Conservation (phyloP, 2,888 invertebrate species). For the Sclerodermus sp. region DNA sequence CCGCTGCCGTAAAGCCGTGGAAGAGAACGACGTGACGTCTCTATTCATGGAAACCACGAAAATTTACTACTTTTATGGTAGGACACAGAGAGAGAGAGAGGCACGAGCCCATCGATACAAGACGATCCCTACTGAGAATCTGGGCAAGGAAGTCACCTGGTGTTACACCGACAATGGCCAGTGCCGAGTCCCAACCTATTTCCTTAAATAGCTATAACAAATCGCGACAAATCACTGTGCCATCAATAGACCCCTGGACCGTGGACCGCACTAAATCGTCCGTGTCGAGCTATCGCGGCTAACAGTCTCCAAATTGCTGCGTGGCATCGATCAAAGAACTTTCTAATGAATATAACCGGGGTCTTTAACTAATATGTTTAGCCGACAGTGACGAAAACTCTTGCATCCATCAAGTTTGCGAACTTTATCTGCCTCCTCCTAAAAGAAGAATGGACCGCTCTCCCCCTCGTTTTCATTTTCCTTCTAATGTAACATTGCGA, state of each 20-base stretch:
- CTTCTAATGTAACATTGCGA: too few species aligned
- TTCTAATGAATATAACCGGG: too few species aligned
- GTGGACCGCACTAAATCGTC: not conserved
- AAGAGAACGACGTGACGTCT: constrained; percentile 16
- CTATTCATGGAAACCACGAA: constrained; percentile 29
- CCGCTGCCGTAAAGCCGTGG: not conserved
- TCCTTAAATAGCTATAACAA: constrained; percentile 41
- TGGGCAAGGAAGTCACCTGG: constrained; percentile 38
- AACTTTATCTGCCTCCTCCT: too few species aligned
- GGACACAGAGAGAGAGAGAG: constrained; percentile 3
- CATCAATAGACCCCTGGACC: constrained; percentile 25
- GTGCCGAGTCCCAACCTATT: constrained; percentile 29
- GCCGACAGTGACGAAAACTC: too few species aligned
- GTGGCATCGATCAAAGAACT: too few species aligned
- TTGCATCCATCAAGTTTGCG: too few species aligned
- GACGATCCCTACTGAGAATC: constrained; percentile 5
- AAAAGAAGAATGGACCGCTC: too few species aligned
- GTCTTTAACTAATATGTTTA: too few species aligned
- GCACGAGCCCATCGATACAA: constrained; percentile 27
- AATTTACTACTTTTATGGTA: constrained; percentile 29
- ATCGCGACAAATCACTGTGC: constrained; percentile 43
- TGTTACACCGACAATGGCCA: constrained; percentile 34
- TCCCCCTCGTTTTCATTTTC: too few species aligned
- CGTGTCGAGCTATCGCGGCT: constrained; percentile 23
- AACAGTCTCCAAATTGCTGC: constrained; percentile 10